Evolutionary conservation across 2,797 vertebrate genomes (phyloP), one percentile per base, ranked within the genome.

Genomic region (Carapus acus): DNA sequence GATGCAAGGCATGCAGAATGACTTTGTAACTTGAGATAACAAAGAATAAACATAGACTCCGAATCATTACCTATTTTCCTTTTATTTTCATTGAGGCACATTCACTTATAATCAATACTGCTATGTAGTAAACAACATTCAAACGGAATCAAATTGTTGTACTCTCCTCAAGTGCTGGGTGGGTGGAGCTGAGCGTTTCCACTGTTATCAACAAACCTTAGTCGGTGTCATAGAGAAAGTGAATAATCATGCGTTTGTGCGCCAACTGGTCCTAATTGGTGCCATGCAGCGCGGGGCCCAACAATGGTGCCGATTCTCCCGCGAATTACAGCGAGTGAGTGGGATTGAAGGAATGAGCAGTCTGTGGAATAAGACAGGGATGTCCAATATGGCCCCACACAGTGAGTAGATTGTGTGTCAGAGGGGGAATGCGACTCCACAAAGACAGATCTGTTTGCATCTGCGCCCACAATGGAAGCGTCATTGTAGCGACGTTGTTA

Each of bases 231-330:
- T 12, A 45, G 46, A 60, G 46, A 67, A 49, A 46, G 22, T 19
- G 56, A 65, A 88, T 81, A 88, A 87, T 81, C 40, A 78, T 82
- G 76, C 87, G 84, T 89, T 69, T 55, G 48, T 0, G 2, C 1
- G 6, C 63, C 49, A 63, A 59, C 67, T 67, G 76, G 77, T 79
- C 67, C 78, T 68, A 71, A 73, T 76, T 80, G 84, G 89, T 86
- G 84, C 85, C 80, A 79, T 49, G 73, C 77, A 69, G 82, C 70
- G 68, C 76, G 47, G 51, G 34, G 33, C 29, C 24, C 38, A 49
- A 89, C 88, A 89, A 90, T 88, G 76, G 64, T 7, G 31, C 16
- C 34, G 44, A 83, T 90, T 87, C 85, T 86, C 49, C 66, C 24
- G 1, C 1, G 54, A 65, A 58, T 54, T 7, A 31, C 58, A 74